A percentile compares a stretch with the other conserved stretches of the same genome.
Conservation (phyloP, 2,888 invertebrate genomes). For the Pecten maximus region DNA sequence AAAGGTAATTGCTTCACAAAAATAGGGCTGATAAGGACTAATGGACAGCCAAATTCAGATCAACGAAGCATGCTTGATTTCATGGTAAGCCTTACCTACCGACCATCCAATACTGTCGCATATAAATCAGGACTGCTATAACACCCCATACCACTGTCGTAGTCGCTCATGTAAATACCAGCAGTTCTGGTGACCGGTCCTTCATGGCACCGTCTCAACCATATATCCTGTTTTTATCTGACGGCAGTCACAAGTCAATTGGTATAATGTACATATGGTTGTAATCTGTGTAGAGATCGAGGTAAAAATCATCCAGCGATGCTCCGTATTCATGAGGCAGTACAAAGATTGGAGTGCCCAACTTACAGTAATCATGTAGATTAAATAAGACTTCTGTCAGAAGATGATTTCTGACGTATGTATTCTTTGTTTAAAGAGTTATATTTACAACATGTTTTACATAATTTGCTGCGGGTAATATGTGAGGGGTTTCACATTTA, state of each 20-base stretch:
- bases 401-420: background rate
- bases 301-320: background rate
- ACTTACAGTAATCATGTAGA: background rate
- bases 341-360: background rate
- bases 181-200: background rate
- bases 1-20: slow-evolving; percentile 5
- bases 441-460: too few species aligned
- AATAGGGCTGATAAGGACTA: background rate
- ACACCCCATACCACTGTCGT: background rate
- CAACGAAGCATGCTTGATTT: slow-evolving; percentile 19
- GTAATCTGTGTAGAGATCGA: background rate
- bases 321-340: slow-evolving; percentile 11
- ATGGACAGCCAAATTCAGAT: background rate
- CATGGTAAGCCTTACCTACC: background rate
- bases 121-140: slow-evolving; percentile 1
- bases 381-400: background rate
- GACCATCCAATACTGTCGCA: background rate
- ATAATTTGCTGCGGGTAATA: too few species aligned
- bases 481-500: too few species aligned
- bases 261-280: slow-evolving; percentile 16
- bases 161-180: background rate
- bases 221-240: slow-evolving; percentile 24
- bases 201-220: background rate
- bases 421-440: too few species aligned
- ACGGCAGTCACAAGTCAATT: slow-evolving; percentile 4